Evolutionary conservation across 2,797 vertebrate species (phyloP).

Genomic region (Phataginus tricuspis): DNA sequence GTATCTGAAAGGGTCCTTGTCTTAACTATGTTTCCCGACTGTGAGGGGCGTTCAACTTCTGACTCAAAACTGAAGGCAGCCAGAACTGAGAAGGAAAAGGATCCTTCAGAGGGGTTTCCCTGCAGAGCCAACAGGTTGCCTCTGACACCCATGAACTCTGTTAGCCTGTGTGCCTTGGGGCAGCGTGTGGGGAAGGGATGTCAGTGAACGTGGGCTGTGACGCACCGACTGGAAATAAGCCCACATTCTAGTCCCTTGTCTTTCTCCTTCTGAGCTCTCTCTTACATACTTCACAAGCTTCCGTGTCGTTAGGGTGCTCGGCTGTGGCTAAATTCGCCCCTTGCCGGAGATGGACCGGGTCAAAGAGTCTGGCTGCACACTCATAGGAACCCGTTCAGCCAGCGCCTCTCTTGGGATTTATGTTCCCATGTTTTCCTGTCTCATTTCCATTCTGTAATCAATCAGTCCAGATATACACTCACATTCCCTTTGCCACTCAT

Average conservation of each 20-base stretch:
- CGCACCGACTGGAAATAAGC: neutral
- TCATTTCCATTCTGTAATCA: neutral
- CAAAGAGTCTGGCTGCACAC: neutral
- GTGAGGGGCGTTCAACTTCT: neutral
- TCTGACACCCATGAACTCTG: neutral
- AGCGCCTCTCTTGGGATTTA: neutral
- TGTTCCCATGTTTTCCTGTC: neutral
- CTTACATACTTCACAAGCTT: too few relatives aligned
- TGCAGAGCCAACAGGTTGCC: neutral
- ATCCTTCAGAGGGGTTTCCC: neutral
- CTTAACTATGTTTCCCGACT: neutral
- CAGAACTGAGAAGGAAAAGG: neutral
- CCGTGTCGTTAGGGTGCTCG: neutral
- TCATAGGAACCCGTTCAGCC: neutral
- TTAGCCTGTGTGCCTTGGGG: fast-evolving
- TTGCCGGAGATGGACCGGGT: neutral
- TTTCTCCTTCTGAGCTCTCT: neutral
- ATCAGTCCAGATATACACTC: neutral
- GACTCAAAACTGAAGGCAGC: neutral
- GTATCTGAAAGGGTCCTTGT: neutral
- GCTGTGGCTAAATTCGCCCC: fast-evolving
- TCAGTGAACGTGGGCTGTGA: neutral
- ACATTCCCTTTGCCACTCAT: neutral
- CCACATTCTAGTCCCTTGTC: neutral
- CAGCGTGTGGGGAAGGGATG: neutral